These are phyloP conservation scores for Xylota sylvarum DNA, from an alignment of 2,888 invertebrate genomes.

Conservation along the genomic window DNA sequence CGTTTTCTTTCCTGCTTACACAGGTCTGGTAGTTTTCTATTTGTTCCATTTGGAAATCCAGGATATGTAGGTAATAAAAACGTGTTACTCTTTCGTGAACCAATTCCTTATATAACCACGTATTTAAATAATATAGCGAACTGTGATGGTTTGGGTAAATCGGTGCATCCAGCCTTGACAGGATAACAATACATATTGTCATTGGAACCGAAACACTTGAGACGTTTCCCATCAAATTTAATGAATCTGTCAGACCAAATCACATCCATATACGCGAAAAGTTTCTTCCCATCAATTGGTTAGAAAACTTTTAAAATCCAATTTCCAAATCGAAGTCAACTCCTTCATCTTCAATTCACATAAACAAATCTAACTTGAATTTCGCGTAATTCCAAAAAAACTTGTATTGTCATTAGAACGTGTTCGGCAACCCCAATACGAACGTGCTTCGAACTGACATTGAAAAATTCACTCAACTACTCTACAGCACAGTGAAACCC, in stretches of 20 bases:
- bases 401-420: conserved; percentile 53
- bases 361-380: conserved; percentile 34
- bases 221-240: not conserved
- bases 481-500: not conserved
- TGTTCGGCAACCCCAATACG: conserved; percentile 18
- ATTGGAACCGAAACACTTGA: not conserved
- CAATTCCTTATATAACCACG: too few species aligned
- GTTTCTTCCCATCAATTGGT: conserved; percentile 3
- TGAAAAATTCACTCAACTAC: conserved; percentile 20
- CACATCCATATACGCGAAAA: not conserved
- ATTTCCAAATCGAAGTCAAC: conserved; percentile 45
- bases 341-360: conserved; percentile 11
- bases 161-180: too few species aligned
- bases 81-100: too few species aligned
- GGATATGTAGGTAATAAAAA: too few species aligned
- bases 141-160: too few species aligned
- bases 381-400: conserved; percentile 22
- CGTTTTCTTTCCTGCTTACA: too few species aligned
- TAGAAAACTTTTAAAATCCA: conserved; percentile 35
- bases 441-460: conserved; percentile 37
- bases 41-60: too few species aligned
- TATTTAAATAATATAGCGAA: too few species aligned
- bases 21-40: too few species aligned
- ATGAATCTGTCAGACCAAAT: not conserved
- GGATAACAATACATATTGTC: too few species aligned